Percentiles rank a stretch among this genome's conserved stretches.
Conservation (phyloP, 2,797 vertebrate species). For the Pelodytes ibericus region DNA sequence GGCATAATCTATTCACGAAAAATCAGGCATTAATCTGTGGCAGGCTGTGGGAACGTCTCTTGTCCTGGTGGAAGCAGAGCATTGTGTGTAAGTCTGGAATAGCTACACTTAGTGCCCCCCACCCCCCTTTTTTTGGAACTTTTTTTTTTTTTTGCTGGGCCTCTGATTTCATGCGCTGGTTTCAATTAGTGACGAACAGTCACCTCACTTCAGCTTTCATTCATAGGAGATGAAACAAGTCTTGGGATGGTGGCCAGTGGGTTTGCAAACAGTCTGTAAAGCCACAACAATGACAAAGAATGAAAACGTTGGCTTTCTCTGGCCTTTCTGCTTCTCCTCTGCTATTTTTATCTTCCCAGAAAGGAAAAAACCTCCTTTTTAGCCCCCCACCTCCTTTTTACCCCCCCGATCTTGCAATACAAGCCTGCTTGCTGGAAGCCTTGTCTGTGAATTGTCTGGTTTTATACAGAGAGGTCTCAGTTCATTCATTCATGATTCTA, state of each 20-base stretch:
- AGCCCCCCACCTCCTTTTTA: no score
- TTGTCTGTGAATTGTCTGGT: background rate
- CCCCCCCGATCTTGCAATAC: background rate
- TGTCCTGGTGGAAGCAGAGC: background rate
- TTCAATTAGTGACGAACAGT: constrained; percentile 13
- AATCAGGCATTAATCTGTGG: no score
- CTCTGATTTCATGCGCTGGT: constrained; percentile 4
- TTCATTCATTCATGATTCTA: background rate
- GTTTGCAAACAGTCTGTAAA: background rate
- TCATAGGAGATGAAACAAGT: constrained; percentile 19
- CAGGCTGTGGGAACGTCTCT: background rate
- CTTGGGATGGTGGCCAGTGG: background rate
- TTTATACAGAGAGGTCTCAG: background rate
- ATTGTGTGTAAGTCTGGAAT: background rate
- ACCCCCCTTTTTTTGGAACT: background rate
- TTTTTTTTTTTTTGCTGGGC: background rate
- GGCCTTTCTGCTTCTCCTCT: background rate
- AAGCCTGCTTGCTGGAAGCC: background rate
- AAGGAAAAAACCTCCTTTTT: background rate
- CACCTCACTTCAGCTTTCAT: constrained; percentile 11
- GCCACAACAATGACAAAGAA: background rate
- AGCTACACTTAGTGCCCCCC: no score
- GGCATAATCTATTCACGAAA: no score
- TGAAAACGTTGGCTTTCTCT: background rate
- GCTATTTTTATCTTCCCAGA: background rate